Base-by-base conservation (phyloP, 2,888 invertebrate genomes). In the Scaptomyza tumidula region DNA sequence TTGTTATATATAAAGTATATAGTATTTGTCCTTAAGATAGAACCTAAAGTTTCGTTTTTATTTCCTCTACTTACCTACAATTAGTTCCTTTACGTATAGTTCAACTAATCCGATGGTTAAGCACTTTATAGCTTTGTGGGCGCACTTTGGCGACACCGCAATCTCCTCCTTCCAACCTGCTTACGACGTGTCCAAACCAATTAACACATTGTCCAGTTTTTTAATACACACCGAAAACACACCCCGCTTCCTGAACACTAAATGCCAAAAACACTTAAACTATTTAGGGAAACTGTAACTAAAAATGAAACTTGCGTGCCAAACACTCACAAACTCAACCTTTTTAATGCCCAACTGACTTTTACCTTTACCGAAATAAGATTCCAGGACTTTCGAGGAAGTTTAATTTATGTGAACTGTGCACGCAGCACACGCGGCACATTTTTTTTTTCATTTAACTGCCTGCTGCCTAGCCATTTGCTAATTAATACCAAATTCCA, bases 401-500 rank as follows among this genome's bases (percentile, higher is more conserved):
- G 49, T 24, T 37, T 45, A 71, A 85, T 85, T 85, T 86, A 85
- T 88, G 87, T 61, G 59, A 46, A 63, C 45, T 70, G 64, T 57
- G 55, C 85, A 85, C 87, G 87, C 87, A 85, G 73, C 66, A 67
- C 64, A 66, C 61, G 75, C 69, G 80, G 78, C 75, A 71, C 86
- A 84, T 86, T 88, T 88, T 84, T 81, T 86, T 88, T 88, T 84
- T 81, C 87, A 79, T 89, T 87, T 81, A 87, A 86, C 85, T 79
- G 89, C 88, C 73, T 75, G 89, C 73, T 75, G 89, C 88, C 73
- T 75, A 69, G 83, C 82, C 87, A 88, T 89, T 89, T 86, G 81
- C 90, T 90, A 90, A 90, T 90, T 90, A 90, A 90, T 89, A 86
- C 78, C 84, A 75, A 75, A 84, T 86, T 83, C 83, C 83, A 78